A percentile compares a stretch with the other conserved stretches of the same genome.
Conservation (phyloP, 2,797 vertebrate species). For the Alcedo quadribrachys region DNA sequence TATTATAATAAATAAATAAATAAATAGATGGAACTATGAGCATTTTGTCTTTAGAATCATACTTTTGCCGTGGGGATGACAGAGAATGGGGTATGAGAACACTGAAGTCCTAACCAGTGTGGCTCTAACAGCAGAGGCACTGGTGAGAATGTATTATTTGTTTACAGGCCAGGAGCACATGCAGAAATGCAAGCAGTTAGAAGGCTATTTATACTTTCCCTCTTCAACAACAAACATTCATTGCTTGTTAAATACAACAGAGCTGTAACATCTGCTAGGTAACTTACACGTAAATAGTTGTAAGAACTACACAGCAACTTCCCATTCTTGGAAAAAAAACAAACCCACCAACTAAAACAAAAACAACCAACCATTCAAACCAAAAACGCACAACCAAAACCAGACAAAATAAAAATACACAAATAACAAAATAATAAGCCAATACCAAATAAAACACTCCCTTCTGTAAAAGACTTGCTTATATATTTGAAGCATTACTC, state of each 20-base stretch:
- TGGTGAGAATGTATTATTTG: background rate
- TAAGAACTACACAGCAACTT: background rate
- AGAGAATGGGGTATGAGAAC: background rate
- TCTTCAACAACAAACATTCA: background rate
- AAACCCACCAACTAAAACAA: too few species aligned
- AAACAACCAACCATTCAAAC: background rate
- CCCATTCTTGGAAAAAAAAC: background rate
- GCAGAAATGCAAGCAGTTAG: background rate
- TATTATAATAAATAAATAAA: background rate
- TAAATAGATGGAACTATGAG: background rate
- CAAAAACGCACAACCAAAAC: background rate
- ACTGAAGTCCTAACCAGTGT: fast-evolving
- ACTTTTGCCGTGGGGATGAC: background rate
- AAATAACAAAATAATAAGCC: too few species aligned
- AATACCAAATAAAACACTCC: background rate
- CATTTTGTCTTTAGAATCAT: background rate
- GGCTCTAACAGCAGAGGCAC: background rate
- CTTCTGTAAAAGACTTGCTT: background rate
- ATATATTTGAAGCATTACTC: background rate
- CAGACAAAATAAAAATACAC: too few species aligned
- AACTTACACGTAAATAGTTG: background rate
- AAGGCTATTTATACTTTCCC: background rate
- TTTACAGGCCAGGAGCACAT: background rate
- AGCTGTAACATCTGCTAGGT: background rate
- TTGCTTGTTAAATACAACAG: background rate